Conservation (phyloP, 2,797 vertebrate species). For the Sebastes hubbsi region DNA sequence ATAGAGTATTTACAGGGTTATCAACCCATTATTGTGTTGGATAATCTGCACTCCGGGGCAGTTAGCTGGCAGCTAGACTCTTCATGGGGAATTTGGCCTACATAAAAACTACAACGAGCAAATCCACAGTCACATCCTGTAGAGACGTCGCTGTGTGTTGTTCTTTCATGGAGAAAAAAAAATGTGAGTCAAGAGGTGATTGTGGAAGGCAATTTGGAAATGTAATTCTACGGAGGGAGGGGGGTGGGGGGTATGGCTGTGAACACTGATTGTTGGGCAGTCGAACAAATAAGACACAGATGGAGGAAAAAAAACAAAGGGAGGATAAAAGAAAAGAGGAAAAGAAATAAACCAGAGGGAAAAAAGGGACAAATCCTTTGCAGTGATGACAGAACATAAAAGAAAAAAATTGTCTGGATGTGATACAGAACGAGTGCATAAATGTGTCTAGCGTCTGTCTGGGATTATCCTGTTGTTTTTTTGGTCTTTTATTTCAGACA, state of each 20-base stretch:
- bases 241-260: neutral
- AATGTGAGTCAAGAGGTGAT: slow-evolving; percentile 14
- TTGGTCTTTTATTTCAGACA: neutral
- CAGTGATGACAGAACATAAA: slow-evolving; percentile 3
- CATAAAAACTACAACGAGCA: slow-evolving; percentile 48
- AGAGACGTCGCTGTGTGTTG: neutral
- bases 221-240: neutral
- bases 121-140: slow-evolving; percentile 23
- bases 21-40: slow-evolving; percentile 57
- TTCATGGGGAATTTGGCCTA: slow-evolving; percentile 58
- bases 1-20: slow-evolving; percentile 62
- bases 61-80: slow-evolving; percentile 52
- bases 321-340: neutral
- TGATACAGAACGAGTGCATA: neutral
- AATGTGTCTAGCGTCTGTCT: neutral
- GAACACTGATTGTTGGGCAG: slow-evolving; percentile 20
- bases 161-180: neutral
- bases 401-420: neutral
- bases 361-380: neutral
- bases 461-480: neutral
- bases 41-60: slow-evolving; percentile 64
- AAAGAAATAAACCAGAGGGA: neutral
- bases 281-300: slow-evolving; percentile 42
- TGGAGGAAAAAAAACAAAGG: neutral
- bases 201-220: slow-evolving; percentile 32